Evolutionary conservation across 1,140 invertebrate species (phyloP), one percentile per base, ranked within the genome.

Genomic region (Limonius californicus): DNA sequence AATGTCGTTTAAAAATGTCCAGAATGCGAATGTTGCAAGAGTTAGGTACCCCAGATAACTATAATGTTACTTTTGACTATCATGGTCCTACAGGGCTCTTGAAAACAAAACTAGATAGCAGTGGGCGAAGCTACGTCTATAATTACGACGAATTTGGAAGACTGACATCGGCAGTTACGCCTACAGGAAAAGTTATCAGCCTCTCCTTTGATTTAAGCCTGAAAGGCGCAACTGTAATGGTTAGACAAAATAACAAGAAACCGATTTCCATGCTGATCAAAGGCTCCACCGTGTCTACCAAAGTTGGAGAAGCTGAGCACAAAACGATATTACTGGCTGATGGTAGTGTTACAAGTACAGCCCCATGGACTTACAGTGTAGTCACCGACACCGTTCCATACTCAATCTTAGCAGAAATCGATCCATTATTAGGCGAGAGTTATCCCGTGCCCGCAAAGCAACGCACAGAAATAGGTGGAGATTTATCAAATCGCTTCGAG

Each of bases 81-180:
- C 88, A 96, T 67, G 89, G 89, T 1, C 88, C 90, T 0, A 91
- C 89, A 1, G 95, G 94, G 0, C 78, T 99, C 18, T 74, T 99
- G 9, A 90, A 92, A 68, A 90, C 90, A 0, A 92, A 94, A 74
- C 81, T 92, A 35, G 93, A 96, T 72, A 93, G 91, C 23, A 91
- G 92, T 2, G 95, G 95, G 1, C 82, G 93, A 57, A 92, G 91
- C 56, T 95, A 93, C 72, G 90, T 96, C 1, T 99, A 98, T 76
- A 90, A 93, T 72, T 99, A 97, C 72, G 94, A 98, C 73, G 90
- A 93, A 72, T 97, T 96, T 76, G 95, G 95, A 11, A 84, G 95
- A 66, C 78, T 98, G 0, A 92, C 89, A 2, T 89, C 88, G 2
- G 91, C 93, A 1, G 90, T 97, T 0, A 95, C 93, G 3, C 95